These are phyloP conservation scores for Acrossocheilus wenchowensis DNA, from an alignment of 2,797 vertebrate genomes.

Conservation along the genomic window DNA sequence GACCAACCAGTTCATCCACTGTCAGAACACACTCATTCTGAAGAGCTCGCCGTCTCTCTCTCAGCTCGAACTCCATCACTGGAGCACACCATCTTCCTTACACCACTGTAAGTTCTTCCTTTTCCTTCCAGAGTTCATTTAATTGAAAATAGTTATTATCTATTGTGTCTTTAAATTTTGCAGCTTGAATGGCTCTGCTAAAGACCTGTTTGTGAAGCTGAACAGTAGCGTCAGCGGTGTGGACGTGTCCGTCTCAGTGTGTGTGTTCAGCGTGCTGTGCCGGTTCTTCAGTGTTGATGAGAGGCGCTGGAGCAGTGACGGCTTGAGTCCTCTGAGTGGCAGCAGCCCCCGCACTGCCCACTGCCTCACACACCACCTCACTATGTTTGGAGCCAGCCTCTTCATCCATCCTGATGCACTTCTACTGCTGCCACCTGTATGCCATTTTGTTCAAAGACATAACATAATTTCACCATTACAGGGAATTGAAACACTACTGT, in stretches of 20 bases:
- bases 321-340: constrained; percentile 76
- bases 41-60: constrained; percentile 66
- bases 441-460: constrained; percentile 29
- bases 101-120: constrained; percentile 74
- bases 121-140: background rate
- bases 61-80: constrained; percentile 47
- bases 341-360: constrained; percentile 75
- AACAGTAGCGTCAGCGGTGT: constrained; percentile 62
- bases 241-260: constrained; percentile 64
- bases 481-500: no score
- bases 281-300: constrained; percentile 75
- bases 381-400: constrained; percentile 83
- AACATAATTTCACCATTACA: background rate
- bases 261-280: constrained; percentile 82
- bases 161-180: background rate
- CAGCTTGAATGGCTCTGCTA: constrained; percentile 70
- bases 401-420: constrained; percentile 81
- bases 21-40: constrained; percentile 62
- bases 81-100: constrained; percentile 77
- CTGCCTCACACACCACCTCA: constrained; percentile 83
- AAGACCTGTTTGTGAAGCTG: constrained; percentile 71
- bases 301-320: constrained; percentile 78
- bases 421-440: constrained; percentile 78
- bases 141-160: background rate
- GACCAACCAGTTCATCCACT: constrained; percentile 56